These are phyloP conservation scores for Branchellion lobata DNA, from an alignment of 2,888 invertebrate species.

Conservation along the genomic window DNA sequence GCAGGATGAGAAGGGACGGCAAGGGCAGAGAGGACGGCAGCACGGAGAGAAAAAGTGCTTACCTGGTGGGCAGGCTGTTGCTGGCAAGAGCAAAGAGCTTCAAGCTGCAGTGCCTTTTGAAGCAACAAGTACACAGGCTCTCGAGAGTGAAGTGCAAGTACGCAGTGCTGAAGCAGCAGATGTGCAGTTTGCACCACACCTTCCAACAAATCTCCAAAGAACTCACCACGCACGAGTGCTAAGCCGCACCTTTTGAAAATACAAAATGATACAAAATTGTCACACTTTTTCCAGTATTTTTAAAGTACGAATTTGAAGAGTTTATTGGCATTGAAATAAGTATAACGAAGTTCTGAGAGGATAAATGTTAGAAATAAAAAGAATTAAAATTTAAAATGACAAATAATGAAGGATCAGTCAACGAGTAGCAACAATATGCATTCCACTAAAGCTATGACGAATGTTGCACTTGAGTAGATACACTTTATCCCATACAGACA, in stretches of 20 bases:
- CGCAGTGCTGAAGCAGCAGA: neutral
- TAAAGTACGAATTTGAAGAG: no score
- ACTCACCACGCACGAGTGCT: no score
- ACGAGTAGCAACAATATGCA: neutral
- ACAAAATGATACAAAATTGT: no score
- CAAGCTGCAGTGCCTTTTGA: conserved; percentile 1
- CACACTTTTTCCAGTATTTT: no score
- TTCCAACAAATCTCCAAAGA: conserved; percentile 19
- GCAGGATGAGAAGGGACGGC: neutral
- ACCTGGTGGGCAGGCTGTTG: conserved; percentile 26
- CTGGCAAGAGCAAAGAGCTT: conserved; percentile 12
- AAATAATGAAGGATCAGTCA: neutral
- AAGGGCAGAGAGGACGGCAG: neutral
- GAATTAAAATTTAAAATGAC: neutral
- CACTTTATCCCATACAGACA: neutral
- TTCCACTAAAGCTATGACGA: conserved; percentile 2
- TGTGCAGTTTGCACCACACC: neutral
- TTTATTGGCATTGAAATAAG: no score
- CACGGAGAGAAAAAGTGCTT: neutral
- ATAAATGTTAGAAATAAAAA: neutral
- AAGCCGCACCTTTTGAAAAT: no score
- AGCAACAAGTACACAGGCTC: neutral
- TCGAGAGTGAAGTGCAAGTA: neutral
- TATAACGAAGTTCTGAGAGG: no score
- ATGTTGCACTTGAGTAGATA: neutral